These are phyloP conservation scores for Grammomys dolichurus DNA, from an alignment of 2,113 vertebrate species.

Conservation along the genomic window DNA sequence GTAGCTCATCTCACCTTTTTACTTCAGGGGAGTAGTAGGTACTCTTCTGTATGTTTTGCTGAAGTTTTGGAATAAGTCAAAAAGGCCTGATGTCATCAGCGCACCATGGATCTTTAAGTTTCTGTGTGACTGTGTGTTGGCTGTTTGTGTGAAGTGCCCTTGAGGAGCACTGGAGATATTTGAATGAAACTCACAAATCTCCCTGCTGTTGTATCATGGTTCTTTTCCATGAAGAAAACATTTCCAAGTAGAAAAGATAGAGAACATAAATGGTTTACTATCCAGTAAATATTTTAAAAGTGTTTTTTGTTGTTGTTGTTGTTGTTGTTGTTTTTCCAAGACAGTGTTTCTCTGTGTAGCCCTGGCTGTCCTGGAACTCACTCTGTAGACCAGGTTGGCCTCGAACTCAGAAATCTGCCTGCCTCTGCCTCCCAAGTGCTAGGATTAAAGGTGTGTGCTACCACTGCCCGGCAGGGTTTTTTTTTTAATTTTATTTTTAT, in stretches of 20 bases:
- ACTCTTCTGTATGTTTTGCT: background rate
- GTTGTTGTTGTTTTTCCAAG: no score
- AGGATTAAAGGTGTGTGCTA: no score
- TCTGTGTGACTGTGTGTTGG: background rate
- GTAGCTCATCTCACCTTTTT: background rate
- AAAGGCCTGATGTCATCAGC: slow-evolving; percentile 35
- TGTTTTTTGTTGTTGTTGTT: background rate
- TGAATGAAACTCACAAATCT: background rate
- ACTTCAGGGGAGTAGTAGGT: background rate
- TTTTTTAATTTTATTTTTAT: background rate
- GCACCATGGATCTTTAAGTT: slow-evolving; percentile 19
- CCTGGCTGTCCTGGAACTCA: no score
- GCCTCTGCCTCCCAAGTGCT: no score
- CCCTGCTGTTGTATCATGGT: background rate
- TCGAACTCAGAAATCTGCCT: no score
- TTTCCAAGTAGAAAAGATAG: slow-evolving; percentile 15
- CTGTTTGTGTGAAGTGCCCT: background rate
- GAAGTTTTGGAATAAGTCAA: slow-evolving; percentile 38
- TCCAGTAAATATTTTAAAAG: slow-evolving; percentile 3
- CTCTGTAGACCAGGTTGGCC: no score
- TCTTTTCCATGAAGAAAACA: background rate
- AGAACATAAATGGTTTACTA: slow-evolving; percentile 1
- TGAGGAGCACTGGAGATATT: slow-evolving; percentile 43
- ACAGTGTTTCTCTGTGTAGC: no score
- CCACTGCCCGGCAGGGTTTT: no score